phyloP scores from a whole-genome alignment of 2,888 invertebrate genomes.

The Hoplodrina ambigua region DNA sequence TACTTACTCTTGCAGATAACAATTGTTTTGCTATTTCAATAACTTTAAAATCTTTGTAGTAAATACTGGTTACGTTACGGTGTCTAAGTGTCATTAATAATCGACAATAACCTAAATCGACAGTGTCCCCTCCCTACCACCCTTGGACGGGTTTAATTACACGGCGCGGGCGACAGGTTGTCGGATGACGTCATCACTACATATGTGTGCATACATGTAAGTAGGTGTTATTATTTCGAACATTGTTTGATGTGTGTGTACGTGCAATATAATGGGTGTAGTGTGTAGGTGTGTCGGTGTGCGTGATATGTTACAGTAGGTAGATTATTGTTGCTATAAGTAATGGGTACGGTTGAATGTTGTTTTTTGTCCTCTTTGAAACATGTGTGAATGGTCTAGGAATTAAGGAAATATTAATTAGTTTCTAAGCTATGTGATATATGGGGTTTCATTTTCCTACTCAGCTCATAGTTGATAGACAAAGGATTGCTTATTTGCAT shows the following conservation, averaged over 20 bases:
- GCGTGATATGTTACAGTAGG: conserved; percentile 39
- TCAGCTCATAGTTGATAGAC: neutral
- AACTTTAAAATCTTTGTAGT: neutral
- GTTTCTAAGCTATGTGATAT: neutral
- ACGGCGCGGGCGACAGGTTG: conserved; percentile 90
- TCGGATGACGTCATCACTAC: conserved; percentile 88
- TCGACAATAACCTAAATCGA: conserved; percentile 63
- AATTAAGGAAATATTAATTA: conserved; percentile 22
- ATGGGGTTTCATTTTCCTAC: neutral
- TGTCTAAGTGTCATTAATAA: conserved; percentile 17
- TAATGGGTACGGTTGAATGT: conserved; percentile 32
- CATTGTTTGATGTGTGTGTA: conserved; percentile 54
- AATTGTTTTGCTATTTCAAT: too few relatives aligned
- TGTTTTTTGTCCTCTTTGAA: conserved; percentile 30
- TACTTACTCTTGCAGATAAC: too few relatives aligned
- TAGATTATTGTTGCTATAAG: conserved; percentile 39
- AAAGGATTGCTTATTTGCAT: neutral
- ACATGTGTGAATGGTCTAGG: conserved; percentile 47
- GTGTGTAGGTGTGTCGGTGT: conserved; percentile 22
- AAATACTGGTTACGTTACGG: neutral
- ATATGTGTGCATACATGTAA: conserved; percentile 67
- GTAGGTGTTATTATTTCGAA: conserved; percentile 63
- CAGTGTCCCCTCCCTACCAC: conserved; percentile 72
- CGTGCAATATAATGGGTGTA: conserved; percentile 54
- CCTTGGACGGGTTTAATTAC: conserved; percentile 88